Evolutionary conservation across 2,797 vertebrate genomes (phyloP), one percentile per base, ranked within the genome.

Genomic region (Rhabdomys pumilio): DNA sequence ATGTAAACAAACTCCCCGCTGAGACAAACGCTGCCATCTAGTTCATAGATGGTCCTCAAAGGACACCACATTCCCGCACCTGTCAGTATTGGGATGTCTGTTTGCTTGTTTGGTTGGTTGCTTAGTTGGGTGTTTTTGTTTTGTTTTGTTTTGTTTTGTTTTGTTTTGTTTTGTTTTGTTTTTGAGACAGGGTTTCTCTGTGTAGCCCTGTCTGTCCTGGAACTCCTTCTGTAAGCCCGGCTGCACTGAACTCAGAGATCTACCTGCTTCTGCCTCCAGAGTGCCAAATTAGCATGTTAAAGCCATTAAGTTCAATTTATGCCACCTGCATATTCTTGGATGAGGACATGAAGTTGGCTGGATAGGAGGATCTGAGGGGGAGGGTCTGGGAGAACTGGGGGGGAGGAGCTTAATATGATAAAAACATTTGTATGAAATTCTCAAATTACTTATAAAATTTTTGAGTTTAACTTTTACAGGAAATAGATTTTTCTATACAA

Each of bases 1-100:
- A n/a, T 26, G 10, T 61, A 92, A 95, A 72, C 88, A 92, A 57
- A 53, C 57, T 91, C 85, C 55, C 76, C 44, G 38, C 50, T 47
- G 67, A 83, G 72, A 75, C 22, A 19, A 55, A 72, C 19, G 67
- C 79, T 15, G 61, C 50, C 29, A 90, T 55, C 77, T 93, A 79
- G 80, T 93, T 61, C 95, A 47, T 89, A 93, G 88, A 44, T 26
- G 50, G 24, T 90, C 75, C 82, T 83, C 59, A 93, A 89, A 87
- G 89, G 57, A 89, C 55, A 31, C 26, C 76, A 8, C 1, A 5
- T 22, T 55, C 50, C 5, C 29, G 65, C 83, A 50, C 50, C 53
- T 50, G 50, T 15, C 55, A 9, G 31, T 8, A 47, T 90, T 75
- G n/a, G 22, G n/a, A 41, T 47, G 12, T 6, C 10, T 61, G 67